Base-by-base conservation (phyloP, 2,113 vertebrate genomes). In the Tor tambroides region DNA sequence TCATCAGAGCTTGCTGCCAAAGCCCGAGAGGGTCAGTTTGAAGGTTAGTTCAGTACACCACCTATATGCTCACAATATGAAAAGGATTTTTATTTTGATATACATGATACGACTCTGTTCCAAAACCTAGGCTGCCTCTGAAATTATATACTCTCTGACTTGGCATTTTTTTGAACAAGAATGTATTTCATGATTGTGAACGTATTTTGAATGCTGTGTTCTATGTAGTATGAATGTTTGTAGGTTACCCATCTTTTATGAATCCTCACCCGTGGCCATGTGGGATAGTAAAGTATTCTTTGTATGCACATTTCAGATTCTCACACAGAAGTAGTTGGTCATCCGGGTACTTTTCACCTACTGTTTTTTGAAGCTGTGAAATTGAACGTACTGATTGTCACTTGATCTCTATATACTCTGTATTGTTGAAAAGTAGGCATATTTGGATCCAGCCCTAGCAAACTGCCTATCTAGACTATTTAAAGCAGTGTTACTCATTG, bases 1-100 rank as follows among this genome's bases (percentile, higher is more conserved):
- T 96, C 98, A 88, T 96, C 98, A 1, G 98, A 99, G 90, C 94
- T 97, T 35, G 96, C 97, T 85, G 96, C 97, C 86, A 99, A 99
- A 93, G 96, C 96, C 86, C 93, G 95, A 49, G 96, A 97, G 5
- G 98, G 97, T 3, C 97, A 98, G 86, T 96, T 99, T 61, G 98
- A 99, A 97, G 98, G 98, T 98, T 93, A 92, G 92, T 77, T 28
- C 74, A 77, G 38, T n/a, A 43, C 21, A 12, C 2, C 10, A 38
- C 4, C 19, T 74, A 41, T 74, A 41, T 74, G 10, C 35, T 41
- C 21, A 43, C 9, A 14, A 74, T n/a, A 74, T 43, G 9, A 72
- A 17, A 7, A 21, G 10, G 43, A 1, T 8, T 32, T 51, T 35
- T 35, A 21, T 71, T 71, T 71, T 71, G 30, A 21, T 71, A 17